phyloP scores from a whole-genome alignment of 2,888 invertebrate species.

The Nebria salina region DNA sequence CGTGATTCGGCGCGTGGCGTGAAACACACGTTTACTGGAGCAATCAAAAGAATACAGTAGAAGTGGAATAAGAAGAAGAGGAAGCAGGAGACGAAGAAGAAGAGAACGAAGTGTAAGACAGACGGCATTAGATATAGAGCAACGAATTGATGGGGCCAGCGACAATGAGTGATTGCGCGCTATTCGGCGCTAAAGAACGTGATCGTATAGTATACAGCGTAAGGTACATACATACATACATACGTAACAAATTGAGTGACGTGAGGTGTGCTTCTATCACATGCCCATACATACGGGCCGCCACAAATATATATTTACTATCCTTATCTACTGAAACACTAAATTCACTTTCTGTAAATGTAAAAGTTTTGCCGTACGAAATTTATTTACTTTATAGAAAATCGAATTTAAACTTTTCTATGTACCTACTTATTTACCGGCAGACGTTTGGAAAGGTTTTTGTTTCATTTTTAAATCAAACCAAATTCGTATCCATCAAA shows the following conservation, averaged over 20 bases:
- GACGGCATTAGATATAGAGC: slow-evolving; percentile 34
- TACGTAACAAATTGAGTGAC: slow-evolving; percentile 46
- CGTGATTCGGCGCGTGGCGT: not conserved
- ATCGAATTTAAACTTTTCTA: no score
- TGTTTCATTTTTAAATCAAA: no score
- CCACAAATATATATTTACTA: not conserved
- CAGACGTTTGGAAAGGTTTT: no score
- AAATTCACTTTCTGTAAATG: no score
- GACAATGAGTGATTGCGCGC: slow-evolving; percentile 49
- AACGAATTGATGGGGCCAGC: slow-evolving; percentile 48
- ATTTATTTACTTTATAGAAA: no score
- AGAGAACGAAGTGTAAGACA: slow-evolving; percentile 16
- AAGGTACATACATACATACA: slow-evolving; percentile 5
- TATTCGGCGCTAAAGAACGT: slow-evolving; percentile 23
- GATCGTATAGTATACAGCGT: not conserved
- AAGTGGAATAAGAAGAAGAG: slow-evolving; percentile 2
- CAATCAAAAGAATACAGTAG: not conserved
- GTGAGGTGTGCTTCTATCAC: slow-evolving; percentile 32
- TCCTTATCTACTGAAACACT: not conserved
- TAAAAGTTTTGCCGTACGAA: no score
- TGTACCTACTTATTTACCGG: no score
- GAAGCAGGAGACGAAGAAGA: slow-evolving; percentile 8
- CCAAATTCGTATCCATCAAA: no score
- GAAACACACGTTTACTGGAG: not conserved
- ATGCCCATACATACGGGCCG: not conserved